A percentile compares a stretch with the other conserved stretches of the same genome.
Conservation (phyloP, 1,140 invertebrate species). For the Epicauta chinensis region DNA sequence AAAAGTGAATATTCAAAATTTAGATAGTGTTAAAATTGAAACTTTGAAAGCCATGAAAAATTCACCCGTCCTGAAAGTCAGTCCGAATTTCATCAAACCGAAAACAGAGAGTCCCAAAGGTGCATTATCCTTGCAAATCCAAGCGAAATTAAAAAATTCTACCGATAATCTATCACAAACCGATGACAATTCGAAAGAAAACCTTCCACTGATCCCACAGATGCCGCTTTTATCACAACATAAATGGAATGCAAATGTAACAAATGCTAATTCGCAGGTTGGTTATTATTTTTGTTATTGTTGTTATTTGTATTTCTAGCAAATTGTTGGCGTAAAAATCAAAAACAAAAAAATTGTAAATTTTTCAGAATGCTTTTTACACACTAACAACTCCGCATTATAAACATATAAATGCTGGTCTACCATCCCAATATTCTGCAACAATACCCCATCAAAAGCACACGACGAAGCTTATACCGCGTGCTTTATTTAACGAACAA, state of each 20-base stretch:
- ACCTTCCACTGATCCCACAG: conserved; percentile 26
- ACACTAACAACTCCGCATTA: conserved; percentile 42
- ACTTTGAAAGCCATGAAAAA: conserved; percentile 27
- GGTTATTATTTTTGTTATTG: conserved; percentile 25
- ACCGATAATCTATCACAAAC: conserved; percentile 1
- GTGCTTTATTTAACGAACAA: conserved; percentile 38
- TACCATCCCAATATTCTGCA: conserved; percentile 39
- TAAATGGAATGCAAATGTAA: conserved; percentile 25
- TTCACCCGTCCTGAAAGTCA: conserved; percentile 31
- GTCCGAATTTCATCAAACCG: conserved; percentile 34
- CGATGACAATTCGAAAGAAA: conserved; percentile 17
- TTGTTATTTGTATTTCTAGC: conserved; percentile 3
- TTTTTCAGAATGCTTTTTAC: conserved; percentile 43
- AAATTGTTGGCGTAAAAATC: neutral
- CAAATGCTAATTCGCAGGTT: conserved; percentile 26
- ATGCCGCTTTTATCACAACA: conserved; percentile 30
- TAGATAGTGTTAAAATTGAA: neutral
- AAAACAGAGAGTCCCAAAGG: conserved; percentile 37
- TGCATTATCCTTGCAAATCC: conserved; percentile 37
- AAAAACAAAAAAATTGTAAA: neutral
- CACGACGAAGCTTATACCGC: conserved; percentile 36
- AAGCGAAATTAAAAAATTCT: conserved; percentile 33
- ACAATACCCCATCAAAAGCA: conserved; percentile 41
- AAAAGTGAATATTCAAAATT: conserved; percentile 7
- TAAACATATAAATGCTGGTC: conserved; percentile 32